Evolutionary conservation across 2,113 vertebrate species (phyloP), one percentile per base, ranked within the genome.

Genomic region (Syngnathus typhle): DNA sequence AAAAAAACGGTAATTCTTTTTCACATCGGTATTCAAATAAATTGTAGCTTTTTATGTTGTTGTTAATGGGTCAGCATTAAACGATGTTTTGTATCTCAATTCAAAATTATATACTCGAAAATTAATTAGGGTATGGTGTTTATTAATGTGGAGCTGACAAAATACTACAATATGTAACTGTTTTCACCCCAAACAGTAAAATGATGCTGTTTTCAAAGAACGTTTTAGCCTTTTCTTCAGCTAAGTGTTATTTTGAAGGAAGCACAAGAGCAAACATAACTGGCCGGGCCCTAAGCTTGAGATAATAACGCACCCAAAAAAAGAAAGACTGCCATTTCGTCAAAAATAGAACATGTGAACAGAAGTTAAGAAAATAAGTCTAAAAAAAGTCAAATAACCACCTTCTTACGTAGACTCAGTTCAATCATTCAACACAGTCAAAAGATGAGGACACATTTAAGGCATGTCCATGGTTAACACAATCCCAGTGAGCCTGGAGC

Each of bases 271-370:
- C 43, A 47, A 61, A 70, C 80, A 74, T 75, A 9, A 21, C 11
- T 5, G n/a, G 21, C 21, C 10, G 18, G 27, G 27, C 3, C 2
- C 10, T 27, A 5, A 27, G 66, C 60, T 64, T 74, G 61, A 64
- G 52, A 65, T 78, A 59, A 60, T 61, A 71, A 75, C 58, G 60
- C 19, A 52, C 19, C 19, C 64, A 80, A 64, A 79, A 32, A 82
- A 60, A 59, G 7, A 38, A 75, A 67, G 59, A 66, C 10, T 73
- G 66, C 68, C 76, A 79, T 63, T 80, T 78, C 71, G 6, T 43
- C 69, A 73, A 76, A 84, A 72, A 70, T 80, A 72, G 83, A 74
- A 89, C 68, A 77, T 82, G 39, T 71, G 78, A 82, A 86, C 82
- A 83, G 83, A 67, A 84, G 87, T 77, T 80, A 19, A 6, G 10